A percentile compares a stretch with the other conserved stretches of the same genome.
Evolutionary conservation across 2,113 vertebrate species (phyloP).

Genomic region (Mola mola): DNA sequence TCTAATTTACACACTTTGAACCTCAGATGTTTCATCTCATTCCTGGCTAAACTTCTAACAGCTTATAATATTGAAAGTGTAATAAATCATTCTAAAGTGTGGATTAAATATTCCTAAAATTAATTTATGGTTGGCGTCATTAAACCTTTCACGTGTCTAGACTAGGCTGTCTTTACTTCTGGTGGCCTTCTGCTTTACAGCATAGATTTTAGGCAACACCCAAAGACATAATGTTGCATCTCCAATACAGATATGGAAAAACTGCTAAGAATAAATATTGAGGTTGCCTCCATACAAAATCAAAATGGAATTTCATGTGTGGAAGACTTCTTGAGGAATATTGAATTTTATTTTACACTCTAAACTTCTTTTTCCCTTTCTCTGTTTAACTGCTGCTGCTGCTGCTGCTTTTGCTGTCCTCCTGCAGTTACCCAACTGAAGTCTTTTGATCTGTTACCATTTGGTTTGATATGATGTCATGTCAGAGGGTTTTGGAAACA

Average conservation of each 20-base stretch:
- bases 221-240: too few species aligned
- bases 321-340: background rate
- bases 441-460: conserved; percentile 9
- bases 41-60: background rate
- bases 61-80: too few species aligned
- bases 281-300: background rate
- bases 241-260: background rate
- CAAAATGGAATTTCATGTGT: background rate
- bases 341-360: conserved; percentile 4
- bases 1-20: background rate
- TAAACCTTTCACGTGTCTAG: too few species aligned
- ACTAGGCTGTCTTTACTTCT: too few species aligned
- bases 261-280: background rate
- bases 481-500: conserved; percentile 15
- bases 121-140: too few species aligned
- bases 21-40: too few species aligned
- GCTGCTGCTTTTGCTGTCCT: conserved; percentile 33
- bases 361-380: background rate
- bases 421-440: conserved; percentile 22
- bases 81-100: too few species aligned
- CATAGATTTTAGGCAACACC: conserved; percentile 33
- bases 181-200: too few species aligned
- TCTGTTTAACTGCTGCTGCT: conserved; percentile 24
- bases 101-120: too few species aligned
- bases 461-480: conserved; percentile 30